Base-by-base conservation (phyloP, 2,888 invertebrate genomes). In the Fragum sueziense region DNA sequence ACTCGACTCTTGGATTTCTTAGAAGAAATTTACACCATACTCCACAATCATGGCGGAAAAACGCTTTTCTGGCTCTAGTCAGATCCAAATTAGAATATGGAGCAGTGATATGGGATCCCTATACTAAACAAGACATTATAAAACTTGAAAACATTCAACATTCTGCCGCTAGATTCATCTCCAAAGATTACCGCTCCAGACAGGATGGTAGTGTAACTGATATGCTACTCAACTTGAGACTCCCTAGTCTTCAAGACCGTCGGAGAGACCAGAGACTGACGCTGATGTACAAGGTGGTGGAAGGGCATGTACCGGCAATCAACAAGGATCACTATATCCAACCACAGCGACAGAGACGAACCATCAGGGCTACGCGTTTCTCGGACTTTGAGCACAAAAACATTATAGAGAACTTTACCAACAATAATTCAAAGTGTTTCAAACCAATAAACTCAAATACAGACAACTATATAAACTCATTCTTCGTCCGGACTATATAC, bases 61-160 rank as follows among this genome's bases (percentile, higher is more conserved):
- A 9, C 37, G 37, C 37, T 37, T 37, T 9, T 37, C 14, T 37
- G 14, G 37, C 37, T 14, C 37, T 9, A 37, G 37, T 37, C 6
- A 9, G 37, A 9, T 9, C 37, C 6, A 14, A 37, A 37, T 37
- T 9, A 37, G 37, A 37, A 37, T 37, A 37, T 37, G 37, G 37
- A 37, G 6, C 37, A 37, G 37, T 37, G 37, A 37, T 37, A 37
- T 37, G 6, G 37, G 37, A 37, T 14, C 37, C 78, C 1, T 76
- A 77, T 54, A 25, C 47, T 7, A 41, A 80, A 31, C 62, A 70
- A 34, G 80, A 81, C 34, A 84, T 77, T 20, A n/a, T 74, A 27
- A 74, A 72, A 51, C n/a, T 82, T 22, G 76, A 81, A 70, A 71
- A 41, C 0, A 61, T 79, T 14, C 76, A 82, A 54, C 57, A 54